Evolutionary conservation across 2,888 invertebrate genomes (phyloP).

Genomic region (Corythucha ciliata): DNA sequence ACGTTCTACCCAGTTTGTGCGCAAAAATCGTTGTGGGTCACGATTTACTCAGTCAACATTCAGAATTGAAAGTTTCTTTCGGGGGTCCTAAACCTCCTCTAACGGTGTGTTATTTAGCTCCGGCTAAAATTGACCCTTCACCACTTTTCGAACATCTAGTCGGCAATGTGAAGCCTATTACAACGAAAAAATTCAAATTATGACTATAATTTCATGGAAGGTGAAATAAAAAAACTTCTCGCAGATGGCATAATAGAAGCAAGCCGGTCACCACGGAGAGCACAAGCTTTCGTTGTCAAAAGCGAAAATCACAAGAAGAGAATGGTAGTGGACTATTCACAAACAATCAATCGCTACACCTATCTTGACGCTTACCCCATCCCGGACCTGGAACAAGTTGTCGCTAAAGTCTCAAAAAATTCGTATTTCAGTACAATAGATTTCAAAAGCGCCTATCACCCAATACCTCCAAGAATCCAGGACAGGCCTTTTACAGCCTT

Average conservation of each 20-base stretch:
- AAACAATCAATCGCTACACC: not conserved
- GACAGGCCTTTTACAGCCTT: slow-evolving; percentile 5
- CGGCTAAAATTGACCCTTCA: slow-evolving; percentile 2
- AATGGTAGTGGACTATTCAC: not conserved
- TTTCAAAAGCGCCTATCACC: too few relatives aligned
- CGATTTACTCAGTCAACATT: too few relatives aligned
- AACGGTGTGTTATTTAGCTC: not conserved
- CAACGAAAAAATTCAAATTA: slow-evolving; percentile 1
- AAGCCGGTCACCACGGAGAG: not conserved
- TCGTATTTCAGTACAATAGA: not conserved
- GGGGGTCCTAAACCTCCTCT: not conserved
- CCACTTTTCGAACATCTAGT: not conserved
- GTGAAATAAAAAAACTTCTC: slow-evolving; percentile 2
- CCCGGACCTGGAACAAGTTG: not conserved
- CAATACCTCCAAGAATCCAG: not conserved
- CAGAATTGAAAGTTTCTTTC: slow-evolving; percentile 10
- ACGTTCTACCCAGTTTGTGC: not conserved
- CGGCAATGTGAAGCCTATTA: not conserved
- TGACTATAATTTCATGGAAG: slow-evolving; percentile 1
- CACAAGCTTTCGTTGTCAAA: slow-evolving; percentile 7
- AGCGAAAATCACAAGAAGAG: not conserved
- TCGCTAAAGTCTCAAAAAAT: not conserved
- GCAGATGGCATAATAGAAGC: slow-evolving; percentile 4
- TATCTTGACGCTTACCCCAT: not conserved
- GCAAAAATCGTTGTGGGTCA: not conserved